phyloP scores from a whole-genome alignment of 2,797 vertebrate species.

The Spheniscus humboldti region DNA sequence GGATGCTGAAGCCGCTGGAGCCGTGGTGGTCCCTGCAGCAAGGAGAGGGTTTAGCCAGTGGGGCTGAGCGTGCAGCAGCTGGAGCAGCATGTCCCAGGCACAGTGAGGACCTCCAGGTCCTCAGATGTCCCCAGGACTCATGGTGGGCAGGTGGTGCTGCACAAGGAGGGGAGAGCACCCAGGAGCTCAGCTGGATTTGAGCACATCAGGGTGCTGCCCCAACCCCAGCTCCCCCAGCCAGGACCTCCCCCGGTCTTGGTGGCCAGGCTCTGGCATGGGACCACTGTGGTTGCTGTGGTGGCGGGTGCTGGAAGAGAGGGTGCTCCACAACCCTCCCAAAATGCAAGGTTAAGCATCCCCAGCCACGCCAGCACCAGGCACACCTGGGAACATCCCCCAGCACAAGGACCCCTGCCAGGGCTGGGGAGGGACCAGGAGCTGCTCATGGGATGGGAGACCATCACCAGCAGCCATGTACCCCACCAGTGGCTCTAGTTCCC shows the following conservation, averaged over 20 bases:
- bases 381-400: neutral
- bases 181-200: neutral
- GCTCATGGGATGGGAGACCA: neutral
- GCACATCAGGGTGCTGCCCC: neutral
- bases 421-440: neutral
- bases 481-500: too few species aligned
- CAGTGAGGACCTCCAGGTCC: neutral
- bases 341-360: neutral
- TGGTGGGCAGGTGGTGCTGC: neutral
- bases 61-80: neutral
- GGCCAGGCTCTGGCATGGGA: neutral
- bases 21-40: neutral
- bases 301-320: neutral
- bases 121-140: neutral
- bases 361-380: neutral
- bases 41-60: neutral
- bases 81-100: neutral
- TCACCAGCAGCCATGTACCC: neutral
- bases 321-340: neutral
- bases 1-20: neutral
- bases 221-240: neutral
- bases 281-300: too few species aligned
- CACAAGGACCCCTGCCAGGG: accelerated
- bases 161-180: neutral
- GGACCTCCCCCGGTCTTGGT: neutral